These are phyloP conservation scores for Hirtodrosophila confusa DNA, from an alignment of 2,888 invertebrate species.

Conservation along the genomic window DNA sequence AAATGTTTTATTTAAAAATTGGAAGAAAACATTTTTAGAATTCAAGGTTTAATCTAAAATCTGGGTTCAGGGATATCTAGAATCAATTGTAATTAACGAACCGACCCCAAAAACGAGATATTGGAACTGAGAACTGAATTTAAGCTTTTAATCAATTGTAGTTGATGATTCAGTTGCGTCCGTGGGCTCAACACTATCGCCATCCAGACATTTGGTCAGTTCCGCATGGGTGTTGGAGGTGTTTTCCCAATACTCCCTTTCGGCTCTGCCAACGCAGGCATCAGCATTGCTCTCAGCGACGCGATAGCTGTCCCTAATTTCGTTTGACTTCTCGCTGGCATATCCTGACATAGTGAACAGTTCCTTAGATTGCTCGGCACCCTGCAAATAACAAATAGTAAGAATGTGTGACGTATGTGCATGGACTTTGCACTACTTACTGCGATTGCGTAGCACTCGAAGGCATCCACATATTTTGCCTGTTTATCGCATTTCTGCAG, in stretches of 20 bases:
- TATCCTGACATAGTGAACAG: constrained; percentile 13
- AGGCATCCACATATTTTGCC: constrained; percentile 8
- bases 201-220: constrained; percentile 23
- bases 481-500: constrained; percentile 25
- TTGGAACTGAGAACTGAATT: too few species aligned
- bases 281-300: constrained; percentile 1
- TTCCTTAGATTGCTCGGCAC: constrained; percentile 4
- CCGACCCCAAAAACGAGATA: too few species aligned
- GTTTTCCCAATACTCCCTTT: constrained; percentile 12
- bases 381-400: constrained; percentile 11
- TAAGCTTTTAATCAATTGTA: too few species aligned
- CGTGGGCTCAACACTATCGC: neutral
- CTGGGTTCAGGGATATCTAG: too few species aligned
- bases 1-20: too few species aligned
- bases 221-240: constrained; percentile 4
- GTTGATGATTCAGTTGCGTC: neutral
- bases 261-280: constrained; percentile 16
- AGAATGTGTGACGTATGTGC: neutral
- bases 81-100: too few species aligned
- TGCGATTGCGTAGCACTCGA: constrained; percentile 28
- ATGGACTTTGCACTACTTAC: constrained; percentile 18
- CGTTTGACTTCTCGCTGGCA: neutral
- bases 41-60: too few species aligned
- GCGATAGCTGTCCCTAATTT: constrained; percentile 2
- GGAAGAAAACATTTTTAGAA: too few species aligned